Base-by-base conservation (phyloP, 1,140 invertebrate species). In the Zaprionus ghesquierei region DNA sequence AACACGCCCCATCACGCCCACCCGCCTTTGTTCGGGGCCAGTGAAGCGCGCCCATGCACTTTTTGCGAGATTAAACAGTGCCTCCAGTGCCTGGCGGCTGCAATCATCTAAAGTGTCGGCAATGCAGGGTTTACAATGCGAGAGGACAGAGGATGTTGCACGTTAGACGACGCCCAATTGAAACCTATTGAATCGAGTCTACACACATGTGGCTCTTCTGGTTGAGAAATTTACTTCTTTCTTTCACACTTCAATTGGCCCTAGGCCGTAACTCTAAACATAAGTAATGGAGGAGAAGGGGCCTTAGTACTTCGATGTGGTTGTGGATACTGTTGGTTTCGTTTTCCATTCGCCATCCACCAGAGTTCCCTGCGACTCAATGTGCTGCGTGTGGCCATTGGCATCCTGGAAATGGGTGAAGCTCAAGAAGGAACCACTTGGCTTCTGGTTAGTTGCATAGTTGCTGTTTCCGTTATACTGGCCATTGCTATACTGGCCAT, bases 71-170 rank as follows among this genome's bases (percentile, higher is more conserved):
- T 87, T 73, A 69, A 81, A 75, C 31, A 51, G 23, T n/a, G 35
- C 41, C 20, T 18, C 9, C n/a, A 35, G 23, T 20, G 22, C 5
- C 20, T 49, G 58, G 44, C 58, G 58, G 44, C 58, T 74, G 79
- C 84, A 87, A 87, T 87, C 84, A 89, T 60, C 69, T 77, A 89
- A 73, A 89, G 84, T 89, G 82, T 41, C n/a, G n/a, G n/a, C 5
- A 15, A 41, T 41, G 35, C 35, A 15, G 35, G 35, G 6, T 41
- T 29, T 8, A 12, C 15, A 64, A 49, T 49, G 10, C 20, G 49
- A 44, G 35, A n/a, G n/a, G n/a, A n/a, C 31, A 27, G 27, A 18
- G 46, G 68, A 63, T 33, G 76, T 66, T 50, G 22, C 1, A 31
- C 3, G n/a, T 18, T 27, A 13, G 10, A 51, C 41, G 51, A 65